Percentiles rank a stretch among this genome's conserved stretches.
These are phyloP conservation scores for Drosophila suzukii DNA, from an alignment of 1,140 invertebrate genomes.

Conservation along the genomic window DNA sequence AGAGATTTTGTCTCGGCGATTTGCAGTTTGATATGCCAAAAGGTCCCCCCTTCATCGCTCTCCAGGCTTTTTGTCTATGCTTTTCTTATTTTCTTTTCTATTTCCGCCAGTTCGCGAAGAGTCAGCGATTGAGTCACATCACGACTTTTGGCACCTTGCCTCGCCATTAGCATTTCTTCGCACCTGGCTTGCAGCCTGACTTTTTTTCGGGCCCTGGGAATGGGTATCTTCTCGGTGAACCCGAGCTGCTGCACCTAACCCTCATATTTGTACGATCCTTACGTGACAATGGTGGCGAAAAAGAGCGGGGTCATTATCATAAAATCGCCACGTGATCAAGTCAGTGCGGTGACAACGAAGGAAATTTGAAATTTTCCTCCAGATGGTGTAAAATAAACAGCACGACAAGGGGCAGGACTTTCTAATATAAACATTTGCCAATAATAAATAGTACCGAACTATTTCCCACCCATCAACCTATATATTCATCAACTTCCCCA, in stretches of 20 bases:
- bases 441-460: background rate
- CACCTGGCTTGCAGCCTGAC: constrained; percentile 34
- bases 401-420: constrained; percentile 18
- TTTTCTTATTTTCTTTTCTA: constrained; percentile 29
- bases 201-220: constrained; percentile 3
- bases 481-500: background rate
- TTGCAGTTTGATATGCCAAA: constrained; percentile 60
- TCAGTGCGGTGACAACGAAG: background rate
- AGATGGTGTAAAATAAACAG: background rate
- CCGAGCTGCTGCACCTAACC: constrained; percentile 31
- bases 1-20: constrained; percentile 59
- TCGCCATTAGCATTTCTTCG: constrained; percentile 53
- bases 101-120: constrained; percentile 34
- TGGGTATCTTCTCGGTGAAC: constrained; percentile 17
- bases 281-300: constrained; percentile 41
- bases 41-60: constrained; percentile 19
- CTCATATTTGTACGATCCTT: constrained; percentile 59
- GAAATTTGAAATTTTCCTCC: background rate
- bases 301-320: constrained; percentile 42
- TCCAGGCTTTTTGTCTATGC: background rate
- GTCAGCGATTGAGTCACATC: constrained; percentile 53
- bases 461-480: background rate
- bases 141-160: constrained; percentile 60
- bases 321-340: constrained; percentile 47
- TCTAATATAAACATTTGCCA: constrained; percentile 13